Percentiles rank a stretch among this genome's conserved stretches.
Conservation (phyloP, 1,140 invertebrate species). For the Pogonomyrmex barbatus region DNA sequence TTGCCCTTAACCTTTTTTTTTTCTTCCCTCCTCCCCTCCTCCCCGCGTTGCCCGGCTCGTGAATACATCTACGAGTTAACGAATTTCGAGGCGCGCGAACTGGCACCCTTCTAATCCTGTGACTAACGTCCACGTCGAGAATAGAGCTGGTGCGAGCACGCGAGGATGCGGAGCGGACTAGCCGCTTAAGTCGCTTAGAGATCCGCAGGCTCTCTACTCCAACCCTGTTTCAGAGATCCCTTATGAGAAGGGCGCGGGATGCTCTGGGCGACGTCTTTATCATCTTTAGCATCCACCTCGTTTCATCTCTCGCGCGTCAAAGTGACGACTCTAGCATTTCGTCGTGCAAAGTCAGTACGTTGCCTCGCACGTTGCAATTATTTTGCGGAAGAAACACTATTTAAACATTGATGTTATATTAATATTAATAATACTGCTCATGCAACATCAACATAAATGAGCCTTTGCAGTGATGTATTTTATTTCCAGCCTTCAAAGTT, state of each 20-base stretch:
- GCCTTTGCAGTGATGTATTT: not conserved
- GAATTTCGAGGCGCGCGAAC: slow-evolving; percentile 65
- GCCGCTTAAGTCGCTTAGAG: slow-evolving; percentile 58
- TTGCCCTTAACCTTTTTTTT: slow-evolving; percentile 24
- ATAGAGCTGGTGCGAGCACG: slow-evolving; percentile 35
- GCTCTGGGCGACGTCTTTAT: slow-evolving; percentile 28
- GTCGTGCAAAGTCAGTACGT: slow-evolving; percentile 64
- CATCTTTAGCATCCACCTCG: slow-evolving; percentile 43
- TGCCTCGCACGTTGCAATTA: slow-evolving; percentile 42
- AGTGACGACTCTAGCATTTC: slow-evolving; percentile 67
- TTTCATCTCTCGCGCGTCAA: slow-evolving; percentile 49
- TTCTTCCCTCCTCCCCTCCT: not conserved
- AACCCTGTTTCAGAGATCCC: slow-evolving; percentile 41
- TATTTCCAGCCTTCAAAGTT: not conserved
- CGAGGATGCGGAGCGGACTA: slow-evolving; percentile 48
- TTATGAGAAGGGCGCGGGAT: slow-evolving; percentile 46
- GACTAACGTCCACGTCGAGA: slow-evolving; percentile 70
- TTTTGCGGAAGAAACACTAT: not conserved
- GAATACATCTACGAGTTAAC: slow-evolving; percentile 70
- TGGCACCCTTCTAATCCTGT: slow-evolving; percentile 75
- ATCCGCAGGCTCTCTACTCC: slow-evolving; percentile 34
- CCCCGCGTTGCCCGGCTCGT: not conserved
- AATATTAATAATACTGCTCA: not conserved
- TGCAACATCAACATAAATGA: slow-evolving; percentile 1
- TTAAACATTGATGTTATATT: not conserved